These are phyloP conservation scores for Erinaceus europaeus DNA, from an alignment of 2,113 vertebrate species.

Conservation along the genomic window DNA sequence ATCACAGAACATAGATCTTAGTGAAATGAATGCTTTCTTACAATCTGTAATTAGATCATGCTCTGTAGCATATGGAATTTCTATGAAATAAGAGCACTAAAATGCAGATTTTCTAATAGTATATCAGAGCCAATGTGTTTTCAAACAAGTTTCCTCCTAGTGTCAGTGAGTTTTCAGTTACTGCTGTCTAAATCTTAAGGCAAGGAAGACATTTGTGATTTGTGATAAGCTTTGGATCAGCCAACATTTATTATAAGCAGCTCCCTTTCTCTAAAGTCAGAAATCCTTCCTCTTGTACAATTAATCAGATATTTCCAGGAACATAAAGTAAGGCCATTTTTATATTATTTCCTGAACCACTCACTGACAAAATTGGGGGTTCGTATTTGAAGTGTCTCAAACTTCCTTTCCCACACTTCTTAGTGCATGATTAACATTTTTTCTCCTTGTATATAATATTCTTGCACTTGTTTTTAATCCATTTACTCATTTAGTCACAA, in stretches of 20 bases:
- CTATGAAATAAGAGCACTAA: slow-evolving; percentile 65
- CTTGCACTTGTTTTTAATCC: not conserved
- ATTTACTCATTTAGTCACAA: not conserved
- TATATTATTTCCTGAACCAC: not conserved
- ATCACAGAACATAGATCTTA: slow-evolving; percentile 25
- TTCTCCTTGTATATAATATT: not conserved
- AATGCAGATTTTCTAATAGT: slow-evolving; percentile 55
- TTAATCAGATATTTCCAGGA: no score
- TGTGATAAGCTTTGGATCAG: slow-evolving; percentile 45
- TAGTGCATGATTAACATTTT: not conserved
- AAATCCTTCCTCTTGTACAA: not conserved
- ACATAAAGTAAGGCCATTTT: not conserved
- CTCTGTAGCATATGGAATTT: slow-evolving; percentile 65
- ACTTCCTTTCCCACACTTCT: not conserved
- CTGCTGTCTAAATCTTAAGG: slow-evolving; percentile 29
- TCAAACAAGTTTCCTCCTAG: slow-evolving; percentile 57
- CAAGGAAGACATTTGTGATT: not conserved
- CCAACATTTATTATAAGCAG: slow-evolving; percentile 3
- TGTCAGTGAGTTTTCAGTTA: slow-evolving; percentile 42
- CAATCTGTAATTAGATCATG: slow-evolving; percentile 55
- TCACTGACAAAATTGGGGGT: not conserved
- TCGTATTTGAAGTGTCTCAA: not conserved
- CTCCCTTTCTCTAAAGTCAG: not conserved
- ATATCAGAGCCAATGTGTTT: slow-evolving; percentile 68
- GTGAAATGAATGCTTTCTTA: slow-evolving; percentile 35